Conservation (phyloP, 2,888 invertebrate genomes). For the Rhabditoides inermis region DNA sequence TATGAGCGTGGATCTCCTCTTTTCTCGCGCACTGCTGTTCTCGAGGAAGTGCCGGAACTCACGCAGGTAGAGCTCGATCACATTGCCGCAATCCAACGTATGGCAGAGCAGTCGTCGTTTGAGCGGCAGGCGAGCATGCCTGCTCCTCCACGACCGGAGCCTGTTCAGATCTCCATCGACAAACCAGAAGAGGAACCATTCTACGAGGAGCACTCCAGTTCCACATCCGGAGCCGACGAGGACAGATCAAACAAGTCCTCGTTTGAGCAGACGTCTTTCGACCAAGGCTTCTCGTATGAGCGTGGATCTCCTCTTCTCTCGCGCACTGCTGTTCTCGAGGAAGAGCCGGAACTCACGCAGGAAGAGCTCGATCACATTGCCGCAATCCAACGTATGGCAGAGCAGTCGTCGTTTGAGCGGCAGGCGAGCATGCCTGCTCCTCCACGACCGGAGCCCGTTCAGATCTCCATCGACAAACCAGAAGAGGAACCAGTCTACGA, state of each 20-base stretch:
- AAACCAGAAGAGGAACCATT: neutral
- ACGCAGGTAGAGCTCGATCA: constrained; percentile 8
- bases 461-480: too few species aligned
- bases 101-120: constrained; percentile 8
- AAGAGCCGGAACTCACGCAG: neutral
- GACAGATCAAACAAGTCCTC: constrained; percentile 1
- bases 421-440: neutral
- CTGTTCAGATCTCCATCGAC: neutral
- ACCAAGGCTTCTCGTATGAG: too few species aligned
- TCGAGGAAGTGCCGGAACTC: neutral
- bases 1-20: too few species aligned
- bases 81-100: constrained; percentile 5
- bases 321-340: too few species aligned
- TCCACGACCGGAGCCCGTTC: neutral
- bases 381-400: neutral
- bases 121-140: too few species aligned
- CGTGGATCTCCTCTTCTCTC: too few species aligned
- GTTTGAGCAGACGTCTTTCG: constrained; percentile 1
- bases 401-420: neutral
- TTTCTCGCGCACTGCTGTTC: too few species aligned
- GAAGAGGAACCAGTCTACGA: neutral
- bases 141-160: neutral
- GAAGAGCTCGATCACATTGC: constrained; percentile 3
- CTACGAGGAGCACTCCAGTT: constrained; percentile 2
- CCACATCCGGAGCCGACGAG: constrained; percentile 8